phyloP scores from a whole-genome alignment of 2,888 invertebrate genomes.

The Pterostichus niger region DNA sequence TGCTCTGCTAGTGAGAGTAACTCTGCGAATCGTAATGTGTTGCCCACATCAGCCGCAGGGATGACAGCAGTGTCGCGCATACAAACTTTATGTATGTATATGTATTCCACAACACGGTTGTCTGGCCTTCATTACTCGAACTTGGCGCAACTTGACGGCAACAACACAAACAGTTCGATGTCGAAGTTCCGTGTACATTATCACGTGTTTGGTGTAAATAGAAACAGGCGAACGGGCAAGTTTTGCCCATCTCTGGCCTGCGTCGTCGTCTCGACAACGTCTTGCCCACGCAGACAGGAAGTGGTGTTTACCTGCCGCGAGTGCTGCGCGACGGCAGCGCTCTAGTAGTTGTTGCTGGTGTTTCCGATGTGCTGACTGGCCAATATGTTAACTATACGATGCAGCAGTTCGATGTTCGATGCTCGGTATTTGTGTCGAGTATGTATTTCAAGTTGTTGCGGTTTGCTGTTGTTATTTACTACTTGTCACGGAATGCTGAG shows the following conservation, averaged over 20 bases:
- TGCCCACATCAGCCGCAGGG: constrained; percentile 61
- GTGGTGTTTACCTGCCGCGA: constrained; percentile 26
- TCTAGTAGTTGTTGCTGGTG: neutral
- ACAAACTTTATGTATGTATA: constrained; percentile 58
- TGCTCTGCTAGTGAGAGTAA: constrained; percentile 19
- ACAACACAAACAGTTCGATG: constrained; percentile 63
- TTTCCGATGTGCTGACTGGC: neutral
- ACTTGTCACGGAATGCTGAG: constrained; percentile 7
- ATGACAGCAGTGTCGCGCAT: constrained; percentile 48
- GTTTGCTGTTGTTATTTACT: neutral
- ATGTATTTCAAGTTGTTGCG: constrained; percentile 15
- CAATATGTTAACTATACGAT: neutral
- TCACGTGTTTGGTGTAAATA: constrained; percentile 56
- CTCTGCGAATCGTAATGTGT: constrained; percentile 48
- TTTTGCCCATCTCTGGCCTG: constrained; percentile 19
- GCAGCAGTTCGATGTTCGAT: neutral
- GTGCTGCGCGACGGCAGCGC: neutral
- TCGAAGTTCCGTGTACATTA: constrained; percentile 59
- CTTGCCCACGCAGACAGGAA: constrained; percentile 8
- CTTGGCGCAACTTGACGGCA: constrained; percentile 56
- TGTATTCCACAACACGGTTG: constrained; percentile 50
- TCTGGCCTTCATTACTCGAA: constrained; percentile 42
- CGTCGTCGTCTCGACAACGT: neutral
- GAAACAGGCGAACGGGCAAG: constrained; percentile 21
- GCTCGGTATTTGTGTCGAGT: constrained; percentile 1